A percentile compares a stretch with the other conserved stretches of the same genome.
These are phyloP conservation scores for Proterorhinus semilunaris DNA, from an alignment of 2,113 vertebrate species.

Conservation along the genomic window DNA sequence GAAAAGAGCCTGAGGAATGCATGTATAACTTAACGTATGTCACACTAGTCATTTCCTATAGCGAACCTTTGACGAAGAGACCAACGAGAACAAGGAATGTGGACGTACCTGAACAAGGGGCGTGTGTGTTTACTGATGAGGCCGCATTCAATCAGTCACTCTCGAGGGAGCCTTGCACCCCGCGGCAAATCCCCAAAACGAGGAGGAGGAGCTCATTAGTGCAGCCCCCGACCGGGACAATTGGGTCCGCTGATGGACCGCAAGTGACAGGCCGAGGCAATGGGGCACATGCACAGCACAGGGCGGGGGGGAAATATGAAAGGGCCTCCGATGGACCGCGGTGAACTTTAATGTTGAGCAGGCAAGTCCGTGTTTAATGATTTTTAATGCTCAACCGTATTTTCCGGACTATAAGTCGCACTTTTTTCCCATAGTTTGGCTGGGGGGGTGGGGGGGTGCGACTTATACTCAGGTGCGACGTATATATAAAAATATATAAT, in stretches of 20 bases:
- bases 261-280: conserved; percentile 70
- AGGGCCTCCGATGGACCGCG: conserved; percentile 38
- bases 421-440: no score
- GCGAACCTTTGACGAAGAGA: neutral
- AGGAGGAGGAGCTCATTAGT: conserved; percentile 72
- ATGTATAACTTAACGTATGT: neutral
- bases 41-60: neutral
- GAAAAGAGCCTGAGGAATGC: neutral
- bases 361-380: conserved; percentile 4
- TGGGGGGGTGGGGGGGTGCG: no score
- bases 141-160: no score
- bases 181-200: conserved; percentile 64
- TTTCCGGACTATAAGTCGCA: no score
- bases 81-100: fast-evolving
- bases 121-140: neutral
- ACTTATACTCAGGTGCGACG: no score
- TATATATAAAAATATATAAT: no score
- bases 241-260: conserved; percentile 63
- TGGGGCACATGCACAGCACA: conserved; percentile 30
- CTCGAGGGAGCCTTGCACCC: conserved; percentile 53
- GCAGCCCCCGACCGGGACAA: conserved; percentile 65
- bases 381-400: neutral
- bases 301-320: conserved; percentile 27
- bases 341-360: conserved; percentile 22
- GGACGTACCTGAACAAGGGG: conserved; percentile 34